Evolutionary conservation across 2,888 invertebrate species (phyloP).

Genomic region (Archips xylosteana): DNA sequence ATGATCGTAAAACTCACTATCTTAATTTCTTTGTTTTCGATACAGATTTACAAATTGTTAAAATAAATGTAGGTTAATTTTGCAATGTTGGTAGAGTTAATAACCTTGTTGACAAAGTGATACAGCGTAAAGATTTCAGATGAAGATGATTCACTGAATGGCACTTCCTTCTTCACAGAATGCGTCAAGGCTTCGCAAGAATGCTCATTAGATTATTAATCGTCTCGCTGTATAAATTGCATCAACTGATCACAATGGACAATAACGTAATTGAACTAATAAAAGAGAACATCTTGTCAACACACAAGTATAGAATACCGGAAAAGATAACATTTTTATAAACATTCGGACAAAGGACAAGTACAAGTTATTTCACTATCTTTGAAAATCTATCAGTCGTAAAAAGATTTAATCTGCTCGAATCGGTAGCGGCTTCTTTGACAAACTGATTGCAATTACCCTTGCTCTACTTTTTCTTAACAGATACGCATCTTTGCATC

Average conservation of each 20-base stretch:
- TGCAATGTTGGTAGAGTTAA: constrained; percentile 17
- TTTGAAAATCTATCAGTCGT: neutral
- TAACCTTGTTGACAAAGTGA: neutral
- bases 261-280: neutral
- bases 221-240: neutral
- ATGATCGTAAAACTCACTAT: neutral
- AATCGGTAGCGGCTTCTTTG: neutral
- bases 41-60: neutral
- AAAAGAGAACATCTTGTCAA: neutral
- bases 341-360: neutral
- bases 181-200: constrained; percentile 26
- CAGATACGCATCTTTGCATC: neutral
- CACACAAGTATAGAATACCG: constrained; percentile 1
- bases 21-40: neutral
- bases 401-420: neutral
- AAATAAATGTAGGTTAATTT: neutral
- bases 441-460: neutral
- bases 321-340: neutral
- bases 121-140: constrained; percentile 2
- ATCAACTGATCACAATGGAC: constrained; percentile 1
- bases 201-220: constrained; percentile 17
- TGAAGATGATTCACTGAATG: constrained; percentile 28
- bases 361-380: neutral
- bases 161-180: constrained; percentile 25
- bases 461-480: constrained; percentile 7